Base-by-base conservation (phyloP, 2,113 vertebrate genomes). In the Pycnonotus jocosus region DNA sequence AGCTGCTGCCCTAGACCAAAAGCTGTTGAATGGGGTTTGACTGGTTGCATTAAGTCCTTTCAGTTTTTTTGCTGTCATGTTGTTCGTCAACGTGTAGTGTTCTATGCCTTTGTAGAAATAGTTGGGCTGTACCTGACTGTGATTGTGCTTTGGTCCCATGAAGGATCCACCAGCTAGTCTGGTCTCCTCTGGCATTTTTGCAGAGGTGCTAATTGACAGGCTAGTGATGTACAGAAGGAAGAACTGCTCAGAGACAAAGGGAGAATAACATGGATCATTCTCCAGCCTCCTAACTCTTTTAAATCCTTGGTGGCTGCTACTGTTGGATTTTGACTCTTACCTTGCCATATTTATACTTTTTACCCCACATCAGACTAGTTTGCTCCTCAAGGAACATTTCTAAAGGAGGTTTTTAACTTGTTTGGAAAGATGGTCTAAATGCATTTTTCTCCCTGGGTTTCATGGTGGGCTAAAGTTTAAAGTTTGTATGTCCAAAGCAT, bases 401-500 rank as follows among this genome's bases (percentile, higher is more conserved):
- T 90, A 70, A 57, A 93, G 51, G 86, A 92, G 44, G 65, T 78
- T 90, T 88, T 65, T 53, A 78, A 88, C 45, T 71, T 82, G 9
- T 22, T 88, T 58, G n/a, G 44, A 86, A 88, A 64, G 30, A 61
- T 70, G 44, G 12, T 45, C 33, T 64, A 89, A 94, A 44, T 17
- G 3, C 23, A 28, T 70, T 87, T 77, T 61, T 80, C 68, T 90
- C 69, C 86, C 56, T 51, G 33, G 42, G 81, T 90, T 90, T 94
- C 61, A 38, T 25, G 15, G 57, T 81, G 72, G 70, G 53, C 51
- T 90, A 30, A 81, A 86, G 16, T 86, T 85, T 94, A 48, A 88
- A 50, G 50, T 81, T 80, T 77, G 24, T 82, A 33, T 45, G 68
- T 90, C 81, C 71, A 94, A 94, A 97, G 95, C 93, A 92, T 94